Conservation (phyloP, 2,888 invertebrate species). For the Seira ritae region DNA sequence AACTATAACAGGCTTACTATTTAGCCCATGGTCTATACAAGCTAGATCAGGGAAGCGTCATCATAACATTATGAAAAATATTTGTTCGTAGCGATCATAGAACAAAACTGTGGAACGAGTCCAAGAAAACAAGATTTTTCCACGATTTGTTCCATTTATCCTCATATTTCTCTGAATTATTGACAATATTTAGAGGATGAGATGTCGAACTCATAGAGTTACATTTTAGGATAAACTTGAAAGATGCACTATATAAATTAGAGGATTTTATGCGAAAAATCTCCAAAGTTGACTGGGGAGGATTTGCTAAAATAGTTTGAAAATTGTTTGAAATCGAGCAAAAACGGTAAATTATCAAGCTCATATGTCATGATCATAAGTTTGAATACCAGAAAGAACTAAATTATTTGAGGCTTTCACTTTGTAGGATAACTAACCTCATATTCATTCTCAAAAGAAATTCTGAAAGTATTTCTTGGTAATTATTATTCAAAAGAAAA, state of each 20-base stretch:
- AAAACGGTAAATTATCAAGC: conserved; percentile 5
- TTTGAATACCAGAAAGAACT: no score
- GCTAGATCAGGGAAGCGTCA: neutral
- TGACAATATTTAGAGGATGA: conserved; percentile 40
- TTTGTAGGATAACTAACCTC: no score
- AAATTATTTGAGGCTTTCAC: no score
- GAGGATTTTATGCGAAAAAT: conserved; percentile 42
- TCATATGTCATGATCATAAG: no score
- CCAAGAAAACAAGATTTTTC: conserved; percentile 39
- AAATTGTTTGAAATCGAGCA: conserved; percentile 49
- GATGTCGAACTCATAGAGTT: conserved; percentile 32
- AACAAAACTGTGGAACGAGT: conserved; percentile 44
- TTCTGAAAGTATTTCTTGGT: no score
- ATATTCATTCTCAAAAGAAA: no score
- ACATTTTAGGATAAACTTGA: conserved; percentile 32
- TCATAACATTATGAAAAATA: conserved; percentile 6
- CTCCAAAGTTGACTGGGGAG: neutral
- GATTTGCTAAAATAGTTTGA: conserved; percentile 48
- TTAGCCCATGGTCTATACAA: conserved; percentile 2
- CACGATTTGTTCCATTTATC: conserved; percentile 58
- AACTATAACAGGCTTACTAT: neutral
- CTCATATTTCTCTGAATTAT: conserved; percentile 53
- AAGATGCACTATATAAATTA: conserved; percentile 54
- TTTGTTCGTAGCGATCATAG: neutral
- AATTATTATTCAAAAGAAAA: no score